Base-by-base conservation (phyloP, 2,113 vertebrate genomes). In the Urocynchramus pylzowi region DNA sequence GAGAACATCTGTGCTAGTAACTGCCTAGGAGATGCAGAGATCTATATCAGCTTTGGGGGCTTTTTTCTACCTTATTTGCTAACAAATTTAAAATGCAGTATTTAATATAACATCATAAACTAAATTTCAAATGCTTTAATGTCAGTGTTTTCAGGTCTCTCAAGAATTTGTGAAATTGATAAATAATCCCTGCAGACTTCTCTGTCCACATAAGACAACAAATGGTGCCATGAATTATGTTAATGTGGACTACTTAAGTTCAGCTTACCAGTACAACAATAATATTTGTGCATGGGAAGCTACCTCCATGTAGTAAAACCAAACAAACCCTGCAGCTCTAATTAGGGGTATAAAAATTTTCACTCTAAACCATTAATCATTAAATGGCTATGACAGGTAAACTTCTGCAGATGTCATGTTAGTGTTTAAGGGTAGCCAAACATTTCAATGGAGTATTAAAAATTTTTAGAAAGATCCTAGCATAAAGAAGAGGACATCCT, bases 1-100 rank as follows among this genome's bases (percentile, higher is more conserved):
- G 95, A 97, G 95, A 97, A 91, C 90, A 97, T 94, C 96, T 98
- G 97, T n/a, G 54, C 94, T 87, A 95, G 77, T 88, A 97, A 97
- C 95, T 93, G 84, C 78, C 90, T 98, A 95, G 95, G 94, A 98
- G 92, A 69, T 96, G 90, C 90, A 96, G 65, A 90, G 54, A 95
- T 91, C 73, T 82, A 5, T 57, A 82, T 64, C 89, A 88, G 20
- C n/a, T 73, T 64, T 41, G 27, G 24, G 8, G 0, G 0, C 1
- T 2, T 83, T 86, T 79, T 76, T 11, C 41, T 68, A 39, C 18
- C 41, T 91, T 82, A 60, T 41, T 52, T 89, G 10, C 12, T 71
- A 68, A 65, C 14, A 39, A 73, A 73, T 86, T 59, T 68, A 85
- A 87, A 90, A 85, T 35, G 16, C 20, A 80, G 2, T 19, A 35